A percentile compares a stretch with the other conserved stretches of the same genome.
Evolutionary conservation across 2,113 vertebrate species (phyloP).

Genomic region (Agapornis roseicollis): DNA sequence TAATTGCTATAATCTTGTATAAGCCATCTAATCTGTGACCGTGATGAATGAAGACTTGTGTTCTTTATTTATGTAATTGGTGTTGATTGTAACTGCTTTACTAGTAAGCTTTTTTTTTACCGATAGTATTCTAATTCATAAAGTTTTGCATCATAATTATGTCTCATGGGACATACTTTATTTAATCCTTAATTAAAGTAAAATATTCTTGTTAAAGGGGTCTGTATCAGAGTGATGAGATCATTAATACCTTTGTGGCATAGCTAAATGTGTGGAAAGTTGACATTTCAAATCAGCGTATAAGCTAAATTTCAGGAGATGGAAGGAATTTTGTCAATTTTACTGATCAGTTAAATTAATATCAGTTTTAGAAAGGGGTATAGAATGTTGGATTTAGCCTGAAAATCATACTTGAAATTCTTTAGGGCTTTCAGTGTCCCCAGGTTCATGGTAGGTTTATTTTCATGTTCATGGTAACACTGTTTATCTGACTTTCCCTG

Average conservation of each 20-base stretch:
- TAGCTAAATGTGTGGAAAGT: not conserved
- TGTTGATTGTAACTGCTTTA: not conserved
- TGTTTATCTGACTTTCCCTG: conserved; percentile 34
- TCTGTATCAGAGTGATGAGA: not conserved
- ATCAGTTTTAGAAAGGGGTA: not conserved
- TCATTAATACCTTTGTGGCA: not conserved
- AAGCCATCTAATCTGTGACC: not conserved
- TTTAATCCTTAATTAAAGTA: not conserved
- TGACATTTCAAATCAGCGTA: not conserved
- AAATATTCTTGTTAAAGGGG: not conserved
- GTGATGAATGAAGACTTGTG: not conserved
- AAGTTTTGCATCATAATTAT: not conserved
- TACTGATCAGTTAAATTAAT: not conserved
- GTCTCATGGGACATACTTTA: not conserved
- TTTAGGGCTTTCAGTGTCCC: not conserved
- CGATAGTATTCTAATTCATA: not conserved
- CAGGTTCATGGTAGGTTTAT: not conserved
- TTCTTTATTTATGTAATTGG: not conserved
- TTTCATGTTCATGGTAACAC: conserved; percentile 6
- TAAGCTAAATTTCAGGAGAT: not conserved
- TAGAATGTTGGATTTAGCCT: not conserved
- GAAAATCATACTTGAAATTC: not conserved
- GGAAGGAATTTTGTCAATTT: not conserved
- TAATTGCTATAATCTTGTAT: not conserved
- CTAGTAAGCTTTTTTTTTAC: not conserved